Conservation (phyloP, 2,888 invertebrate species). For the Drosophila kuntzei region DNA sequence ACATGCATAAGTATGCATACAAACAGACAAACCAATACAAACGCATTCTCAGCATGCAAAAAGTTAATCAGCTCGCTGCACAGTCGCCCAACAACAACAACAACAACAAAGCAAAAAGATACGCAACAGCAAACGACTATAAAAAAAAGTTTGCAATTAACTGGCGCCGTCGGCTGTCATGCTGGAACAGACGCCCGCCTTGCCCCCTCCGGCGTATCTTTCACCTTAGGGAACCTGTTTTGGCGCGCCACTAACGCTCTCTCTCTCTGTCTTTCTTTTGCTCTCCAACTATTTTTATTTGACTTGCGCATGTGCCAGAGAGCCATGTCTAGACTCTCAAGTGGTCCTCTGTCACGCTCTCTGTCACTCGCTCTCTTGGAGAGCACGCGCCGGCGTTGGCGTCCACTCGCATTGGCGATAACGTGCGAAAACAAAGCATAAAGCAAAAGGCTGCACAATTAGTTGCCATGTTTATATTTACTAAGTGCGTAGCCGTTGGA, state of each 20-base stretch:
- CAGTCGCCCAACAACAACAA: constrained; percentile 42
- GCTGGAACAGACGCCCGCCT: constrained; percentile 63
- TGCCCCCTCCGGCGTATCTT: constrained; percentile 22
- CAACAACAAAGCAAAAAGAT: constrained; percentile 42
- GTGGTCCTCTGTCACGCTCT: constrained; percentile 28
- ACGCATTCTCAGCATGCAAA: constrained; percentile 73
- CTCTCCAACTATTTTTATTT: constrained; percentile 21
- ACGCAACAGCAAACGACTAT: constrained; percentile 54
- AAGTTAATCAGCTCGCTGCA: constrained; percentile 73
- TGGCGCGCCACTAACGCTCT: constrained; percentile 68
- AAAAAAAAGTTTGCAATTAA: constrained; percentile 77
- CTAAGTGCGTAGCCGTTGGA: constrained; percentile 10
- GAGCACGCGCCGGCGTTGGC: constrained; percentile 47
- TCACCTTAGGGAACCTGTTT: constrained; percentile 73
- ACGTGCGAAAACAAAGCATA: constrained; percentile 58
- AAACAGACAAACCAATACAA: constrained; percentile 26
- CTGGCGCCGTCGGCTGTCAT: constrained; percentile 78
- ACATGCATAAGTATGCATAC: constrained; percentile 11
- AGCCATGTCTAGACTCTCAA: constrained; percentile 32
- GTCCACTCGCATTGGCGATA: constrained; percentile 36
- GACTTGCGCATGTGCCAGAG: constrained; percentile 62
- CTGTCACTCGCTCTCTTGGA: constrained; percentile 10
- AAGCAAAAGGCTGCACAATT: constrained; percentile 52
- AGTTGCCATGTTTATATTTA: constrained; percentile 54
- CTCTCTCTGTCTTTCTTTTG: constrained; percentile 8